Evolutionary conservation across 2,888 invertebrate genomes (phyloP).

Genomic region (Hoplodrina ambigua): DNA sequence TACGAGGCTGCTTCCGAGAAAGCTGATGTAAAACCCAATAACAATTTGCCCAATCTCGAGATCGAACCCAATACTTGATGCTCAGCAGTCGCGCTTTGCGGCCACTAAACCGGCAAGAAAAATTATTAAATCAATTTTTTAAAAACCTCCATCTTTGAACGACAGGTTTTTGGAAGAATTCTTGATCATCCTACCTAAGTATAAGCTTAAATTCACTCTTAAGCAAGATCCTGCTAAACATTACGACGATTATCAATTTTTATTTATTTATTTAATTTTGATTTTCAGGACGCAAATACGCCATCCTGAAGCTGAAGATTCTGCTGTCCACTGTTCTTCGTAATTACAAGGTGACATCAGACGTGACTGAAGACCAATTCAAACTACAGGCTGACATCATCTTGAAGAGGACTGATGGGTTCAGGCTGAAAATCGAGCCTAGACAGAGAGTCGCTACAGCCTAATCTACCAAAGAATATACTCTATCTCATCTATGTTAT

Average conservation of each 20-base stretch:
- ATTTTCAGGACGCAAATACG: conserved; percentile 93
- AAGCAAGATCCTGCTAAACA: no score
- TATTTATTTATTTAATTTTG: background rate
- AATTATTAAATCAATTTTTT: no score
- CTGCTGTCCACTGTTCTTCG: conserved; percentile 93
- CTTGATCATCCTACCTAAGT: no score
- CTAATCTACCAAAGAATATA: conserved; percentile 37
- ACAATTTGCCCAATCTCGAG: no score
- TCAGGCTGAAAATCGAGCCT: conserved; percentile 92
- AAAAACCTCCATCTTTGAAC: no score
- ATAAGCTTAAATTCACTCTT: no score
- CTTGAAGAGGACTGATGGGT: conserved; percentile 93
- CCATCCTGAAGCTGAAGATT: conserved; percentile 94
- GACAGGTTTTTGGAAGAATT: no score
- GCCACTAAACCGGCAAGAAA: no score
- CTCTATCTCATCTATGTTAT: conserved; percentile 15
- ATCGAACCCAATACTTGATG: no score
- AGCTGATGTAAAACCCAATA: no score
- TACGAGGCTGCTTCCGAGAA: no score
- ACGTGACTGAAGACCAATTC: conserved; percentile 92
- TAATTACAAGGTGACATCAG: conserved; percentile 92
- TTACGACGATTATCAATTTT: background rate
- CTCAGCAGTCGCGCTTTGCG: no score
- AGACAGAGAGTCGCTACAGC: conserved; percentile 79
- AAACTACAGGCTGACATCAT: conserved; percentile 94